phyloP scores from a whole-genome alignment of 2,113 vertebrate species.

The Bothrops jararaca region DNA sequence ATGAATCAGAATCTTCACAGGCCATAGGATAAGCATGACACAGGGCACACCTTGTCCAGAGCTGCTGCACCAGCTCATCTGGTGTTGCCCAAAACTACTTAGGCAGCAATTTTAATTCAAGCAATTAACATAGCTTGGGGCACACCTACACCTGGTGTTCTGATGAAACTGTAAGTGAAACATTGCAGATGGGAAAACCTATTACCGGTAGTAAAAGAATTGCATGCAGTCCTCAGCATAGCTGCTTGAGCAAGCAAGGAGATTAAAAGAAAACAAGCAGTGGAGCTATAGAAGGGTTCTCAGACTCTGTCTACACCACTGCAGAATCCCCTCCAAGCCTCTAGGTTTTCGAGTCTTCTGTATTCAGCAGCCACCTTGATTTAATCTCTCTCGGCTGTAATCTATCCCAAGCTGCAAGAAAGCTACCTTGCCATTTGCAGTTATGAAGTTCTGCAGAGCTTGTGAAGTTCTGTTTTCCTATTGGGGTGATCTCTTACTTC shows the following conservation, averaged over 20 bases:
- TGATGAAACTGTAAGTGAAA: conserved; percentile 40
- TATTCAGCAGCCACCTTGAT: neutral
- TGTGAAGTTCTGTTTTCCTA: neutral
- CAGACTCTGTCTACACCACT: neutral
- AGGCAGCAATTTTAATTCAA: conserved; percentile 54
- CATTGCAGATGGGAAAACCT: conserved; percentile 14
- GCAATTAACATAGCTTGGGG: conserved; percentile 51
- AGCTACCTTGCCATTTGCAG: neutral
- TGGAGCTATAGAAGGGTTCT: neutral
- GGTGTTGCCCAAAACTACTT: conserved; percentile 22
- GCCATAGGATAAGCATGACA: conserved; percentile 23
- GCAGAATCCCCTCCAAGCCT: neutral
- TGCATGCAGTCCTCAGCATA: neutral
- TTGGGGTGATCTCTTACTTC: neutral
- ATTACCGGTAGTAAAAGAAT: neutral
- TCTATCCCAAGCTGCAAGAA: neutral
- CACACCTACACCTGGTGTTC: conserved; percentile 60
- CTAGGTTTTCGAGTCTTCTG: neutral
- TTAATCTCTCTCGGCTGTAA: neutral
- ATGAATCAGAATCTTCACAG: neutral
- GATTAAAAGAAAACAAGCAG: neutral
- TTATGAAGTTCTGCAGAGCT: neutral
- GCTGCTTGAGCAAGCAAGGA: neutral
- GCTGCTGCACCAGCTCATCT: conserved; percentile 28
- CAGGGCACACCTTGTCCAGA: conserved; percentile 35